These are phyloP conservation scores for Ceyx margarethae DNA, from an alignment of 2,113 vertebrate species.

Conservation along the genomic window DNA sequence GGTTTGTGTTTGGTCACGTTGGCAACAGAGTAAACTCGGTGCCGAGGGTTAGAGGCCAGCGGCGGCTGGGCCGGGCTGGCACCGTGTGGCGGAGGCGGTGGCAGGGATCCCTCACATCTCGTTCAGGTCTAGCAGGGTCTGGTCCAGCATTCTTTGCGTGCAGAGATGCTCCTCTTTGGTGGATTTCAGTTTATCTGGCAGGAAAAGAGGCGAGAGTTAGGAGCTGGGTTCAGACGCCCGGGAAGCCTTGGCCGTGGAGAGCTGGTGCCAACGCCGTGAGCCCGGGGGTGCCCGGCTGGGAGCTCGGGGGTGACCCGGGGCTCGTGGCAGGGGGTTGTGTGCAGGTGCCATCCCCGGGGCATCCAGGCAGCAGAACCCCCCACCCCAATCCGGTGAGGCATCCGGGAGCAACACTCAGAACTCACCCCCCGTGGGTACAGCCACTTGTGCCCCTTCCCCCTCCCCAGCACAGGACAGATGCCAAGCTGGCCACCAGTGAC, in stretches of 20 bases:
- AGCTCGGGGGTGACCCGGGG: not conserved
- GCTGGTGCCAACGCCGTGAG: not conserved
- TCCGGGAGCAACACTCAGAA: not conserved
- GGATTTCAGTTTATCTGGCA: slow-evolving; percentile 85
- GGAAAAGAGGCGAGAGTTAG: slow-evolving; percentile 42
- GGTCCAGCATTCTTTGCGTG: slow-evolving; percentile 89
- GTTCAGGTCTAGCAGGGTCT: slow-evolving; percentile 92
- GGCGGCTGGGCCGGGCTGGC: slow-evolving; percentile 36
- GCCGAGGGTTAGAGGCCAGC: slow-evolving; percentile 67
- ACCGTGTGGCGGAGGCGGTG: not conserved
- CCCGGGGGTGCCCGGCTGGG: not conserved
- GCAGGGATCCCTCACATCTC: slow-evolving; percentile 80
- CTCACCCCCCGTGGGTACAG: not conserved
- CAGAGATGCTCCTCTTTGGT: slow-evolving; percentile 90
- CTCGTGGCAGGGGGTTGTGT: not conserved
- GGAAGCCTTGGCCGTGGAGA: not conserved
- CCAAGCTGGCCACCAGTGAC: not conserved
- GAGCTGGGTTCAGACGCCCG: accelerated
- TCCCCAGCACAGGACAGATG: not conserved
- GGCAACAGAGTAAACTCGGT: slow-evolving; percentile 31
- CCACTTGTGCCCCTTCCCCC: not conserved
- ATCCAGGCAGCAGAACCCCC: not conserved
- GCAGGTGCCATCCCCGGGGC: slow-evolving; percentile 1
- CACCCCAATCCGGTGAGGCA: slow-evolving; percentile 12
- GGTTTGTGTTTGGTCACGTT: slow-evolving; percentile 38